Evolutionary conservation across 1,140 invertebrate genomes (phyloP).

Genomic region (Rhyzopertha dominica): DNA sequence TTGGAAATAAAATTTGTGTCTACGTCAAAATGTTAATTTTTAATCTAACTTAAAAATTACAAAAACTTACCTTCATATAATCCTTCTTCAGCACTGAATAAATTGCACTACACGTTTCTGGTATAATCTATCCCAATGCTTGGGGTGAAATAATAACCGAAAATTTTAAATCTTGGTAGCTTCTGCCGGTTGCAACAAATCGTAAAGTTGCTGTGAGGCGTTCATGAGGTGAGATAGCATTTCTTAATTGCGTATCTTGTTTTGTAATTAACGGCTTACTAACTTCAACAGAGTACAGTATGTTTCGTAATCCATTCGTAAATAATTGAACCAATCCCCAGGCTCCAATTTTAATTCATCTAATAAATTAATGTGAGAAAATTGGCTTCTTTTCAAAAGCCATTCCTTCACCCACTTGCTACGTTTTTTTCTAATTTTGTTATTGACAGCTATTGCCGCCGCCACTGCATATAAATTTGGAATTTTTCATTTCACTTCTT

Average conservation of each 20-base stretch:
- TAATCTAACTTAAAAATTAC: too few relatives aligned
- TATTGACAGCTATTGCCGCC: too few relatives aligned
- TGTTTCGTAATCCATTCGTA: constrained; percentile 31
- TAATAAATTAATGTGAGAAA: constrained; percentile 29
- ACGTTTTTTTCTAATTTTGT: too few relatives aligned
- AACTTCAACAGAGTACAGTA: constrained; percentile 22
- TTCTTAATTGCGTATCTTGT: constrained; percentile 26
- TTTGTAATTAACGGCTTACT: constrained; percentile 30
- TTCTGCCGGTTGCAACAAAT: constrained; percentile 27
- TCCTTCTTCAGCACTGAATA: constrained; percentile 22
- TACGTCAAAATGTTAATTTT: too few relatives aligned
- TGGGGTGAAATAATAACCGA: constrained; percentile 31
- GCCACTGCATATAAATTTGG: too few relatives aligned
- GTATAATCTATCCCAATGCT: constrained; percentile 29
- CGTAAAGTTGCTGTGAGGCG: constrained; percentile 30
- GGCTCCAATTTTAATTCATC: constrained; percentile 29
- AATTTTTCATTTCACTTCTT: too few relatives aligned
- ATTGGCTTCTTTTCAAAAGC: constrained; percentile 10
- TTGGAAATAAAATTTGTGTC: too few relatives aligned
- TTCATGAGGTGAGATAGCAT: constrained; percentile 29
- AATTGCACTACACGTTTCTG: constrained; percentile 32
- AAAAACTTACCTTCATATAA: constrained; percentile 27
- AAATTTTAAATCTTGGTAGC: constrained; percentile 33
- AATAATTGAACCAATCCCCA: constrained; percentile 29
- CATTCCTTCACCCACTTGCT: constrained; percentile 9